Percentiles rank a stretch among this genome's conserved stretches.
Evolutionary conservation across 2,888 invertebrate genomes (phyloP).

Genomic region (Tanytarsus gracilentus): DNA sequence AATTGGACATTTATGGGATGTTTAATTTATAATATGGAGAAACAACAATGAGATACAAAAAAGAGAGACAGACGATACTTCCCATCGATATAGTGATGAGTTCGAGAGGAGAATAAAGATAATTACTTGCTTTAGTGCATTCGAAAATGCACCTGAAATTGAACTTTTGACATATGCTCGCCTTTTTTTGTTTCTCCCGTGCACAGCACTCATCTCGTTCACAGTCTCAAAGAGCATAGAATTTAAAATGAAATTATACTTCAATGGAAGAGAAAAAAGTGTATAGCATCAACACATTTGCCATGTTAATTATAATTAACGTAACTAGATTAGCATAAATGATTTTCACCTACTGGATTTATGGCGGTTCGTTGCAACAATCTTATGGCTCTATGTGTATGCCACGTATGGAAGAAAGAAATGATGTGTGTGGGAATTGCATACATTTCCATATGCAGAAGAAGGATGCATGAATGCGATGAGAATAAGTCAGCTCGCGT

Average conservation of each 20-base stretch:
- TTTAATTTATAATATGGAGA: conserved; percentile 9
- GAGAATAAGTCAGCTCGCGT: neutral
- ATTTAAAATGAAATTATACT: neutral
- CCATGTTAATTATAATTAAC: conserved; percentile 28
- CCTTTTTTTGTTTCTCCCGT: neutral
- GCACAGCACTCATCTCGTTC: neutral
- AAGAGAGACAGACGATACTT: neutral
- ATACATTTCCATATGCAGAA: neutral
- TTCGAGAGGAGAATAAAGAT: conserved; percentile 1
- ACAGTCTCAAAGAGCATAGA: neutral
- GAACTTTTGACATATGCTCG: conserved; percentile 16
- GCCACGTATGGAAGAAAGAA: neutral
- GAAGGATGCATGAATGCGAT: neutral
- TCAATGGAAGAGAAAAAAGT: neutral
- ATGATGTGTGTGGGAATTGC: neutral
- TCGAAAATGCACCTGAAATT: conserved; percentile 25
- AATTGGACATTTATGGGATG: conserved; percentile 16
- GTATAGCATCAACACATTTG: conserved; percentile 18
- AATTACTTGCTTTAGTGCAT: conserved; percentile 11
- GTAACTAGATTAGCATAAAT: conserved; percentile 27
- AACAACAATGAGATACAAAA: conserved; percentile 9
- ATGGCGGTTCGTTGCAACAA: neutral
- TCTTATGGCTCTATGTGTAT: neutral
- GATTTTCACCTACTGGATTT: conserved; percentile 24
- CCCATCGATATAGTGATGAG: neutral